A percentile compares a stretch with the other conserved stretches of the same genome.
These are phyloP conservation scores for Biston betularia DNA, from an alignment of 2,888 invertebrate species.

Conservation along the genomic window DNA sequence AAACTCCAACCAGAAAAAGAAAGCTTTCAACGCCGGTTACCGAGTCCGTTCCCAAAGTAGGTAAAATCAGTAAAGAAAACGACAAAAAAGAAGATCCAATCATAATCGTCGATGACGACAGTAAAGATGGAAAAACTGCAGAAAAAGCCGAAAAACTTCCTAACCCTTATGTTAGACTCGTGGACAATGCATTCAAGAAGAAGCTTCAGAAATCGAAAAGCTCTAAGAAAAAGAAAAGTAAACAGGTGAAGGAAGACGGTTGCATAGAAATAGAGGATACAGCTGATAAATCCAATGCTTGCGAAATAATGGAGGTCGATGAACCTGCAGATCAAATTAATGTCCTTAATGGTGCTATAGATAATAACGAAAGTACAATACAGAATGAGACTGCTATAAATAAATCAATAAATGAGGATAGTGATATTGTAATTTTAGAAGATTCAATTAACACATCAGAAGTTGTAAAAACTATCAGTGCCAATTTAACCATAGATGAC, in stretches of 20 bases:
- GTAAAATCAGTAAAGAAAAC: constrained; percentile 76
- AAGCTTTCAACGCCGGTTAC: constrained; percentile 73
- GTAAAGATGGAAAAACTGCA: constrained; percentile 53
- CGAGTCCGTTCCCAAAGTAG: constrained; percentile 70
- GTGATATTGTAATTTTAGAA: constrained; percentile 50
- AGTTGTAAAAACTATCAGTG: constrained; percentile 21
- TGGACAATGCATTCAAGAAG: constrained; percentile 75
- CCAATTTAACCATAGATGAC: constrained; percentile 1
- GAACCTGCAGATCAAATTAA: constrained; percentile 43
- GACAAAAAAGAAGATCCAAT: constrained; percentile 61
- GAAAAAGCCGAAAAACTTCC: constrained; percentile 55
- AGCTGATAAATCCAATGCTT: constrained; percentile 45
- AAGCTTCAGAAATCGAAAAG: constrained; percentile 67
- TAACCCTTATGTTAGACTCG: constrained; percentile 77
- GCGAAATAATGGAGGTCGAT: constrained; percentile 65
- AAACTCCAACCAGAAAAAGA: constrained; percentile 70
- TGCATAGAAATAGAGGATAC: constrained; percentile 38
- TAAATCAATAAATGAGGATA: constrained; percentile 28
- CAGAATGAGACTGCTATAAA: constrained; percentile 37
- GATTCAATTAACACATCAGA: constrained; percentile 50
- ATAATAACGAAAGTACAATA: constrained; percentile 22
- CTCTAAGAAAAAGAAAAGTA: constrained; percentile 61
- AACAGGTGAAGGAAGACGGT: constrained; percentile 41
- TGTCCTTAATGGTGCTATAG: constrained; percentile 37
- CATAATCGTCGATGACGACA: constrained; percentile 77